Conservation (phyloP, 2,113 vertebrate genomes). For the Amphilophus citrinellus region DNA sequence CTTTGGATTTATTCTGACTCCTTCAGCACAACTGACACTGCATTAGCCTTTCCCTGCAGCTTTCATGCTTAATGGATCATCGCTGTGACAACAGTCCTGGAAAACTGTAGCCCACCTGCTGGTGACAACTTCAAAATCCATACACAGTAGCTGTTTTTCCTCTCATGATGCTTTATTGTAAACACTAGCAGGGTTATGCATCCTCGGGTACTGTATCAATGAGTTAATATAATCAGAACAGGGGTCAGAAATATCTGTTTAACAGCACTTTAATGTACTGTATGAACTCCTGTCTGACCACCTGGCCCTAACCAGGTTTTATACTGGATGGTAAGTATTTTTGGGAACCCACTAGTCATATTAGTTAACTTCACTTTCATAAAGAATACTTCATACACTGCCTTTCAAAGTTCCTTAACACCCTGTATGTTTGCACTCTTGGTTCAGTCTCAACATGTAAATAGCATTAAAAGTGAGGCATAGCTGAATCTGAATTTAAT, state of each 20-base stretch:
- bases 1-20: constrained; percentile 50
- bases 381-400: constrained; percentile 39
- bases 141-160: constrained; percentile 35
- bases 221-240: constrained; percentile 42
- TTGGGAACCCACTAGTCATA: constrained; percentile 25
- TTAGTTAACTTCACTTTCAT: constrained; percentile 38
- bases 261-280: constrained; percentile 51
- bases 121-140: constrained; percentile 36
- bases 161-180: constrained; percentile 24
- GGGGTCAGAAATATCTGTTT: constrained; percentile 41
- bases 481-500: constrained; percentile 8
- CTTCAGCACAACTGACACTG: constrained; percentile 19
- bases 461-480: constrained; percentile 31
- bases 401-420: constrained; percentile 51
- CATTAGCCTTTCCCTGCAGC: constrained; percentile 45
- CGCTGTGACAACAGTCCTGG: constrained; percentile 39
- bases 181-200: constrained; percentile 26
- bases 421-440: constrained; percentile 39
- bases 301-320: constrained; percentile 49
- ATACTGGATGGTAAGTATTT: constrained; percentile 64
- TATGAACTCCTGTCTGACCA: constrained; percentile 40
- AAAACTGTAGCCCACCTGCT: constrained; percentile 46
- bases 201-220: constrained; percentile 38
- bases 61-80: constrained; percentile 48
- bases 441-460: constrained; percentile 42